These are phyloP conservation scores for Paracyclopina nana DNA, from an alignment of 1,140 invertebrate species.

Conservation along the genomic window DNA sequence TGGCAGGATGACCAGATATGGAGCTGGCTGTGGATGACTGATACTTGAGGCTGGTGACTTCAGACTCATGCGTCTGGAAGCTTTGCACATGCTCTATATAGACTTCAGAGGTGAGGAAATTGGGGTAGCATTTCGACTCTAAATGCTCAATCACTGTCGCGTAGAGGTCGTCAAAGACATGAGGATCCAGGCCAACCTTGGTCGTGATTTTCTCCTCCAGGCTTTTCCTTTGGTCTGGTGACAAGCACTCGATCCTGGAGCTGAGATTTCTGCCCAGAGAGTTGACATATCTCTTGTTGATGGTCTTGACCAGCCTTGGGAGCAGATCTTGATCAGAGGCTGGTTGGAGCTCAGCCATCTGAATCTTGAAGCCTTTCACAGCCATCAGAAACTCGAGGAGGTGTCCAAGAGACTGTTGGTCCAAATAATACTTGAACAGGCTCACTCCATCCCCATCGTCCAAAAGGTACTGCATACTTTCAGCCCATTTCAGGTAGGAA, in stretches of 20 bases:
- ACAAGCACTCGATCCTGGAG: too few relatives aligned
- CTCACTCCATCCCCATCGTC: background rate
- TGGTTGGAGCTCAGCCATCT: too few relatives aligned
- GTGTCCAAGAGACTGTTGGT: background rate
- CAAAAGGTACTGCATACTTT: background rate
- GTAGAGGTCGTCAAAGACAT: background rate
- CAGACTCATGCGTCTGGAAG: background rate
- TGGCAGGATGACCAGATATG: background rate
- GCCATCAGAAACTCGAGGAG: background rate
- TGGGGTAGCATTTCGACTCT: constrained; percentile 1
- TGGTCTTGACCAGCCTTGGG: too few relatives aligned
- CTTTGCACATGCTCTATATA: background rate
- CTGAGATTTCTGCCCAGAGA: too few relatives aligned
- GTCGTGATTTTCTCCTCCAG: too few relatives aligned
- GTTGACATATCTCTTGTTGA: too few relatives aligned
- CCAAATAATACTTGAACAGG: background rate
- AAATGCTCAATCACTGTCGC: background rate
- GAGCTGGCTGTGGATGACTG: background rate
- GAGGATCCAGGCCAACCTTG: background rate
- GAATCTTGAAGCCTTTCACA: too few relatives aligned
- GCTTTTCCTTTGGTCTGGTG: too few relatives aligned
- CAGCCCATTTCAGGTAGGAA: background rate
- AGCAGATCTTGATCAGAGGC: too few relatives aligned
- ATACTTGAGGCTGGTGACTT: background rate
- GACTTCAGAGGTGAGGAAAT: background rate